Base-by-base conservation (phyloP, 2,113 vertebrate species). In the Pungitius pungitius region DNA sequence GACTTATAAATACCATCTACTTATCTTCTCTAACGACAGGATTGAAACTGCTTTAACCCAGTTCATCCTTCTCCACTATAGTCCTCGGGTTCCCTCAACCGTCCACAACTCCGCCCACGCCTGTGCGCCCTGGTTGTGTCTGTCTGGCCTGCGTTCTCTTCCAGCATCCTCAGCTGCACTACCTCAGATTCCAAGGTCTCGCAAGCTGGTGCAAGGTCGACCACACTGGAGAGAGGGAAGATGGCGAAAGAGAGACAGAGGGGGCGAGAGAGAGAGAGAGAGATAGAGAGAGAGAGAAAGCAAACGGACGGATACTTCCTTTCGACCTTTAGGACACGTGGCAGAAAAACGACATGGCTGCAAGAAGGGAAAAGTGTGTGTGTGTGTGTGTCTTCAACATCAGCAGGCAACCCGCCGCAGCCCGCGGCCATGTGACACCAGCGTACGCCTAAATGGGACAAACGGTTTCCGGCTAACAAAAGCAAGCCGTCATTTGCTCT, bases 181-280 rank as follows among this genome's bases (percentile, higher is more conserved):
- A 59, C 78, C 74, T 77, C 56, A 71, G 67, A 71, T 69, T 83
- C 80, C 88, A 89, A 91, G 89, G 85, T 88, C 87, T 86, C 58
- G 49, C 39, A 42, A 81, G 80, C 73, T 89, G 85, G 86, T 89
- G 87, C 90, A 91, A 92, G 88, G 91, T 92, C 87, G 86, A 77
- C 45, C 71, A 65, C 42, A 54, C 35, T 56, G 60, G 80, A 72
- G 64, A 70, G 87, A 75, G 56, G 37, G 47, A 69, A 73, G 60
- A 82, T 77, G 71, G 69, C n/a, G 26, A 63, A 33, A 73, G 33
- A 71, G 70, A 37, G 59, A 30, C 12, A 11, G 37, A 70, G 33
- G 49, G 64, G 22, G 51, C 42, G 51, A 9, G 33, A 58, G 47
- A 18, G 42, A 33, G 14, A 52, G 15, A 15, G 40, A 10, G 35